phyloP scores from a whole-genome alignment of 2,797 vertebrate genomes.

The Rhynchotus rufescens region DNA sequence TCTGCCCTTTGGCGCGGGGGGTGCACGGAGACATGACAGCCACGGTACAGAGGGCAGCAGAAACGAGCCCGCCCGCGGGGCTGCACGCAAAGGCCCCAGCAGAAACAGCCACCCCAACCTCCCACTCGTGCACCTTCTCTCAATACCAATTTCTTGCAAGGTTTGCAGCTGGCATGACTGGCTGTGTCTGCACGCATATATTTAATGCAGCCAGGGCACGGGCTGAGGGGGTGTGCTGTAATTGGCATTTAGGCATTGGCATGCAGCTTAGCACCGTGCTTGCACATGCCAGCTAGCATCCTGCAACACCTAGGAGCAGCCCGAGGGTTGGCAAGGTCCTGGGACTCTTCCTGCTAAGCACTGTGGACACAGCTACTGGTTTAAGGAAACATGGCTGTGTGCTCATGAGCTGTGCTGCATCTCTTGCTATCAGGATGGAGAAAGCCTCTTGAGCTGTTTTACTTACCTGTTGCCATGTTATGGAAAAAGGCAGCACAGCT shows the following conservation, averaged over 20 bases:
- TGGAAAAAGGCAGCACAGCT: neutral
- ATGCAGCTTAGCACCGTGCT: neutral
- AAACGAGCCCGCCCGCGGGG: neutral
- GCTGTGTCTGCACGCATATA: neutral
- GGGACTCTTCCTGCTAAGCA: fast-evolving
- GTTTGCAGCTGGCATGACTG: neutral
- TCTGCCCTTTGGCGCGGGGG: neutral
- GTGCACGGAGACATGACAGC: neutral
- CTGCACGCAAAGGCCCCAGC: neutral
- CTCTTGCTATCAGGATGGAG: neutral
- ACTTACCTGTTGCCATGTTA: neutral
- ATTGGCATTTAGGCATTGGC: neutral
- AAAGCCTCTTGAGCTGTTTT: neutral
- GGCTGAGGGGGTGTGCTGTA: neutral
- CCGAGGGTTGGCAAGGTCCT: neutral
- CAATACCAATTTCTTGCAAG: neutral
- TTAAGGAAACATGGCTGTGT: neutral
- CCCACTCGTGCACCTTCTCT: neutral
- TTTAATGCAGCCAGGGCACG: neutral
- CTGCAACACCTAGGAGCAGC: neutral
- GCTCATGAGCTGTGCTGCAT: neutral
- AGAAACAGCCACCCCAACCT: neutral
- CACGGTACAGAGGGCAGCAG: neutral
- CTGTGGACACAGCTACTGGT: neutral
- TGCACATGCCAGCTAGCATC: fast-evolving